Percentiles rank a stretch among this genome's conserved stretches.
phyloP scores from a whole-genome alignment of 2,113 vertebrate genomes.

The Platycercus adscitus region DNA sequence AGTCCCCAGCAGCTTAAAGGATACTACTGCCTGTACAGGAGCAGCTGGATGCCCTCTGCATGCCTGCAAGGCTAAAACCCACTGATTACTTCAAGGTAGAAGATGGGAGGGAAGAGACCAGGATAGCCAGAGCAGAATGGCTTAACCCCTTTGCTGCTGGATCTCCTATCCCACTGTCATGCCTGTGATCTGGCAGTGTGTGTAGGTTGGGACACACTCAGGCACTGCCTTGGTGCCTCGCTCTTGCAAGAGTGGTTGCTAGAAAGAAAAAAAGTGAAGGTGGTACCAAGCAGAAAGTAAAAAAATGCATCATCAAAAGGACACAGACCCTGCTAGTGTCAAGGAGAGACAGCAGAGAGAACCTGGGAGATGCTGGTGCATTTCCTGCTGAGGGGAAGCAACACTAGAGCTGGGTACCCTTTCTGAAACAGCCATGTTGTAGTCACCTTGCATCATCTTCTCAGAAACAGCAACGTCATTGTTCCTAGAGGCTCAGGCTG shows the following conservation, averaged over 20 bases:
- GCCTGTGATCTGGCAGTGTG: not conserved
- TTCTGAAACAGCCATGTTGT: not conserved
- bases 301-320: not conserved
- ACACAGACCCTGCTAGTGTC: not conserved
- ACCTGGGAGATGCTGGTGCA: not conserved
- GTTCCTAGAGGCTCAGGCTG: not conserved
- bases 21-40: not conserved
- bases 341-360: not conserved
- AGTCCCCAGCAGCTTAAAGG: not conserved
- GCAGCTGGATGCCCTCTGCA: constrained; percentile 1
- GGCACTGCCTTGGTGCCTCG: not conserved
- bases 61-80: constrained; percentile 14
- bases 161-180: not conserved
- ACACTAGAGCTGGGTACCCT: not conserved
- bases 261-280: not conserved
- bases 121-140: not conserved
- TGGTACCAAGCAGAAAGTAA: not conserved
- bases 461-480: not conserved
- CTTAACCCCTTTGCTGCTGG: not conserved
- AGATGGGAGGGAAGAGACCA: not conserved
- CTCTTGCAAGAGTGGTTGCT: not conserved
- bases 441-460: not conserved
- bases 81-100: not conserved
- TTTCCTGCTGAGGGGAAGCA: not conserved
- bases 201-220: not conserved